Conservation (phyloP, 2,113 vertebrate species). For the Nothocercus nigrocapillus region DNA sequence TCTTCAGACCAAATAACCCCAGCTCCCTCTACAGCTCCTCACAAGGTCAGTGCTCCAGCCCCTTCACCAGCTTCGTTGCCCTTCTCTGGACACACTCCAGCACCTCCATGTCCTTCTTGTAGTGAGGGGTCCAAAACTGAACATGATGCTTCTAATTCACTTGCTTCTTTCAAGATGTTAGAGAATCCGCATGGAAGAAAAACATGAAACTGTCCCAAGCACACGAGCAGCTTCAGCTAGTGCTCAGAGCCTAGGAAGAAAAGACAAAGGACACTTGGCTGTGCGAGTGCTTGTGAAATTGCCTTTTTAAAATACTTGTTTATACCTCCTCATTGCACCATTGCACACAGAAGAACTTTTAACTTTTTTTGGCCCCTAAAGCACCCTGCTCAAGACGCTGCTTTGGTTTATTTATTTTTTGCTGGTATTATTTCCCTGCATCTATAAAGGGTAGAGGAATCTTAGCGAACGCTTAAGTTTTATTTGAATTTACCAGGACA, state of each 20-base stretch:
- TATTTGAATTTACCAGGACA: background rate
- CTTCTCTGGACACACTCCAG: too few species aligned
- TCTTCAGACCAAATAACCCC: too few species aligned
- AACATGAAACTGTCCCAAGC: background rate
- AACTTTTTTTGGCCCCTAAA: background rate
- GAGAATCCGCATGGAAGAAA: fast-evolving
- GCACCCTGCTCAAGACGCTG: background rate
- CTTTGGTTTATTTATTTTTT: background rate
- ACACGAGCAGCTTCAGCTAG: background rate
- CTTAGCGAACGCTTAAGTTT: background rate
- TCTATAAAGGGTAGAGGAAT: background rate
- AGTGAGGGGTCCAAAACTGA: too few species aligned
- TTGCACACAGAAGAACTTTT: background rate
- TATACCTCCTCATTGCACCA: background rate
- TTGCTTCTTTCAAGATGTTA: fast-evolving
- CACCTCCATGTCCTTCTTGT: too few species aligned
- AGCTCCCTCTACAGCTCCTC: too few species aligned
- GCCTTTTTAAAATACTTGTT: background rate
- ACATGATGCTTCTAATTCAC: background rate
- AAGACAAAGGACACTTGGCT: fast-evolving
- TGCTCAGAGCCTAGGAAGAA: background rate
- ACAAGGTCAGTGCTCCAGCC: too few species aligned
- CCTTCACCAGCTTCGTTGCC: too few species aligned
- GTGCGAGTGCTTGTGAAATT: background rate
- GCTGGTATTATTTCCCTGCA: background rate